Evolutionary conservation across 2,888 invertebrate species (phyloP), one percentile per base, ranked within the genome.

Genomic region (Oegoconia quadripuncta): DNA sequence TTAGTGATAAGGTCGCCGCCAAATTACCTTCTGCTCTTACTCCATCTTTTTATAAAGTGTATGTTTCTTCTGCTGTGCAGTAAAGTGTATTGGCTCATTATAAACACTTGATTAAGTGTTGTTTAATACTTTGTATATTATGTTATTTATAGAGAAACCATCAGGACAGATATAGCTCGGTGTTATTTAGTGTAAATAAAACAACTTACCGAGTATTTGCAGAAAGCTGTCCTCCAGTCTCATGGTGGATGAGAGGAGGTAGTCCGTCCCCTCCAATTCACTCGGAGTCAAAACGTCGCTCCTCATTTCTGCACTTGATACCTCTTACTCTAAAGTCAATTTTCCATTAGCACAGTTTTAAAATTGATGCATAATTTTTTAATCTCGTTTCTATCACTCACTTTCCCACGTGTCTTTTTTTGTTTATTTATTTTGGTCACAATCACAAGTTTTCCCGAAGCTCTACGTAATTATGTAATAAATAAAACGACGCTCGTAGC

Each of bases 201-300:
- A 30, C 3, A 30, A 88, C 90, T 89, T 62, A 90, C 91, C 90
- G 28, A 91, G 78, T 61, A 90, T 88, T 73, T 90, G 90, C 63
- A 91, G 88, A 71, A 90, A 89, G 63, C 86, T 88, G 52, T 91
- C 91, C 55, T 91, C 91, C 39, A 90, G 64, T 59, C 89, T 78
- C 73, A 91, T 90, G 11, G 90, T 90, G 47, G 90, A 90, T 51
- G 90, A 90, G 42, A 91, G 79, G 46, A 91, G 81, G 69, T 90
- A 91, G 64, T 91, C 91, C 3, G 90, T 89, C 53, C 90, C 90
- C 69, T 91, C 91, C 62, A 91, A 74, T 74, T 91, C 91, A 50
- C 83, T 86, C 33, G 88, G 87, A 44, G 69, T 73, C 56, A 88
- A 59, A 49, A 89, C 81, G 59, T 88, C 88, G 75, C 88, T 88